Conservation (phyloP, 1,140 invertebrate genomes). For the Melipona quadrifasciata region DNA sequence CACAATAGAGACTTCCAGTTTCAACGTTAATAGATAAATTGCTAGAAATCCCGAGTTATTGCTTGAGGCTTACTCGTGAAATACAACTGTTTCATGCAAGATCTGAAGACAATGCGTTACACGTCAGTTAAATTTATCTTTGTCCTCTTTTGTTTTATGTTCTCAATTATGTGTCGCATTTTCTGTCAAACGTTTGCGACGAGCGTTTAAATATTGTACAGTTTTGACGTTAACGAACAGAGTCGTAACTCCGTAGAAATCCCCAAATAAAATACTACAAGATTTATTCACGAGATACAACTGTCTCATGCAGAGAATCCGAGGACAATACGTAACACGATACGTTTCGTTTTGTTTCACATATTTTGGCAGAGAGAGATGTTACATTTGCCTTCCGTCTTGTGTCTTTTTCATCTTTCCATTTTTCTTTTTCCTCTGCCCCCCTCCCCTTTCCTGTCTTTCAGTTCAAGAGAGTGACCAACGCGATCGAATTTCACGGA, state of each 20-base stretch:
- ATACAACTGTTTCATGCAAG: not conserved
- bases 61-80: not conserved
- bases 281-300: too few relatives aligned
- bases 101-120: too few relatives aligned
- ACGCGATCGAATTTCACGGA: not conserved
- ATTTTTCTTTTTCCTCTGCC: not conserved
- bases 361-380: not conserved
- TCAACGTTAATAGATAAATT: not conserved
- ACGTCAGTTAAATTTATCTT: not conserved
- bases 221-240: too few relatives aligned
- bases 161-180: too few relatives aligned
- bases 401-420: not conserved
- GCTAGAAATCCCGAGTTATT: not conserved
- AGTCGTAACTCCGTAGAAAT: too few relatives aligned
- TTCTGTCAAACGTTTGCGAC: too few relatives aligned
- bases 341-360: too few relatives aligned
- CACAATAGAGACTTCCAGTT: too few relatives aligned
- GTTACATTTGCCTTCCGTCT: not conserved
- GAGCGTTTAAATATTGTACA: too few relatives aligned
- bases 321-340: too few relatives aligned
- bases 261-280: too few relatives aligned
- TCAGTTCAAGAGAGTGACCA: not conserved
- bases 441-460: not conserved
- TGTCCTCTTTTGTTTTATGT: not conserved
- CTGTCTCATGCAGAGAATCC: too few relatives aligned